Evolutionary conservation across 2,797 vertebrate genomes (phyloP), one percentile per base, ranked within the genome.

Genomic region (Lithobates sylvaticus): DNA sequence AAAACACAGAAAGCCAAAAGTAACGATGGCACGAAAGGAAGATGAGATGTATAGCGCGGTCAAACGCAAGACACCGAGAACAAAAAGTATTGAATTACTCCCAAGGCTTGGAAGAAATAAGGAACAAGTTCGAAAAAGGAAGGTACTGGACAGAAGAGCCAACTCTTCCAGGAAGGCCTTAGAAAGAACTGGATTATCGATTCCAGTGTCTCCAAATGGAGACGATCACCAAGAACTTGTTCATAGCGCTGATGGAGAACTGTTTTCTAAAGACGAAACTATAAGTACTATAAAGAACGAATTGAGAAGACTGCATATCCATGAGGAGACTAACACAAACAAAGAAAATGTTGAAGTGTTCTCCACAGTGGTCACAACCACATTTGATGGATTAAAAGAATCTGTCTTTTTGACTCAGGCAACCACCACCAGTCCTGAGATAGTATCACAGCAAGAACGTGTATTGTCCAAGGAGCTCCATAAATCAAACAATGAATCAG

Each of bases 41-140:
- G 44, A 27, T 15, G 50, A 61, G 7, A n/a, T 32, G 18, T 83
- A 67, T 5, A 36, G 32, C 3, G 83, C 42, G 23, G 74, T 69
- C 29, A 83, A 84, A 84, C 32, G 65, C 1, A 71, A 77, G 65
- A 39, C 42, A 7, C n/a, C 54, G 15, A n/a, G 8, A 18, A 61
- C 47, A 27, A 70, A 5, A 84, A 54, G 10, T 39, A 42, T 16
- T 36, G 44, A 77, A 5, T 26, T 23, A 10, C 21, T 67, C 6
- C 23, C 26, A 32, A n/a, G 15, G 21, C 61, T 65, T 39, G 15
- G 3, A 8, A 76, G 32, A 54, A 39, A 50, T 0, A 84, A 76
- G 21, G 3, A 83, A 32, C 73, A 13, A 32, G 69, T 44, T 36
- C 6, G 39, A 67, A 44, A 65, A 34, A 54, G 13, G n/a, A 29